These are phyloP conservation scores for Dinoponera quadriceps DNA, from an alignment of 1,140 invertebrate species.

Conservation along the genomic window DNA sequence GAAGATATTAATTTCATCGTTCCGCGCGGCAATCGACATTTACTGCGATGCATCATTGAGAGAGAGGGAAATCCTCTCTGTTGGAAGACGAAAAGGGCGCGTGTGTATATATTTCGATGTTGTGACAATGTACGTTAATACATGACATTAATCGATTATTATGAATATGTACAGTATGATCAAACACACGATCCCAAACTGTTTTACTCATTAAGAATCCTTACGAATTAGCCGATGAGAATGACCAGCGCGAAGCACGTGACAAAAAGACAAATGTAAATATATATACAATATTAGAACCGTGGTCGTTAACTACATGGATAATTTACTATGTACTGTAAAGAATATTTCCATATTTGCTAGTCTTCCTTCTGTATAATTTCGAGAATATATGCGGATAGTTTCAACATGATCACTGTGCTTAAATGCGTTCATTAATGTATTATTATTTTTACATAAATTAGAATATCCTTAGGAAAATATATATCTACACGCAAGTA, in stretches of 20 bases:
- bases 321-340: not conserved
- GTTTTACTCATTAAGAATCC: constrained; percentile 37
- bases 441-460: not conserved
- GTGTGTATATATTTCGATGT: constrained; percentile 22
- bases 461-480: not conserved
- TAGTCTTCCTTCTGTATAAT: not conserved
- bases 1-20: constrained; percentile 15
- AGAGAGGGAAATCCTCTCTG: too few relatives aligned
- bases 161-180: constrained; percentile 48
- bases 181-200: constrained; percentile 51
- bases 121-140: constrained; percentile 23
- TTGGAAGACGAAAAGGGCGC: not conserved
- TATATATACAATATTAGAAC: constrained; percentile 53
- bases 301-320: constrained; percentile 35
- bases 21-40: not conserved
- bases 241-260: constrained; percentile 51
- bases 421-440: not conserved
- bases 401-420: not conserved
- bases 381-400: not conserved
- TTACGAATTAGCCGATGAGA: constrained; percentile 48
- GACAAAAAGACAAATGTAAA: constrained; percentile 47
- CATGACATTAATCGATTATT: constrained; percentile 26
- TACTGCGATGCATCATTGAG: too few relatives aligned
- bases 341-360: constrained; percentile 44
- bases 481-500: not conserved